Base-by-base conservation (phyloP, 2,113 vertebrate genomes). In the Ceyx cyanopectus region DNA sequence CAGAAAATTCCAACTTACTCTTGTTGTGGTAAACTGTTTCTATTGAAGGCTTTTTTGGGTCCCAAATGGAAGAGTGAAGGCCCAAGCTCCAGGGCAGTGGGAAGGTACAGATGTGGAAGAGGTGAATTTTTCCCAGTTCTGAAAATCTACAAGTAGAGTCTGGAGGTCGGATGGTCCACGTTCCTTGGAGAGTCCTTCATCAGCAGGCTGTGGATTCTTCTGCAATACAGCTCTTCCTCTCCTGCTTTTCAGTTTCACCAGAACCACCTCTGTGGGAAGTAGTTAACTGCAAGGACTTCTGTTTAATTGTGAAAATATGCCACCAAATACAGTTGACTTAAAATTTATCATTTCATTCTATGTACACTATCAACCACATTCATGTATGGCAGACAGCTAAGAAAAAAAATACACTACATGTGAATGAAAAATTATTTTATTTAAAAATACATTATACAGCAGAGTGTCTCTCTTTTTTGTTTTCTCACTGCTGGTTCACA, bases 391-490 rank as follows among this genome's bases (percentile, higher is more conserved):
- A 51, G 14, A 51, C 41, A 61, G 16, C 66, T 85, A 18, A 57
- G 77, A 85, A 93, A 40, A 61, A 37, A 17, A 37, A 61, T 22
- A 91, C 57, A 79, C 81, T 53, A 43, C 43, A 72, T 43, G 54
- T 69, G 81, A 68, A 74, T 85, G 81, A 93, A 91, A 93, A 96
- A 93, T 96, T 97, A 92, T 97, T 98, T 97, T 98, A 97, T 98
- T 98, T 97, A 98, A 98, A 98, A 98, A 98, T 98, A 97, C 97
- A 97, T 96, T 97, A 97, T 96, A 98, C 97, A 97, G 97, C 95
- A 97, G 97, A 95, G 97, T 97, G 94, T 97, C 90, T 95, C 96
- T 95, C 89, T 86, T 89, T 89, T 95, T 95, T 89, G 80, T 94
- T 97, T 93, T 97, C 93, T 97, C 94, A 97, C 96, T 97, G 97